These are phyloP conservation scores for Pristis pectinata DNA, from an alignment of 2,797 vertebrate species.

Conservation along the genomic window DNA sequence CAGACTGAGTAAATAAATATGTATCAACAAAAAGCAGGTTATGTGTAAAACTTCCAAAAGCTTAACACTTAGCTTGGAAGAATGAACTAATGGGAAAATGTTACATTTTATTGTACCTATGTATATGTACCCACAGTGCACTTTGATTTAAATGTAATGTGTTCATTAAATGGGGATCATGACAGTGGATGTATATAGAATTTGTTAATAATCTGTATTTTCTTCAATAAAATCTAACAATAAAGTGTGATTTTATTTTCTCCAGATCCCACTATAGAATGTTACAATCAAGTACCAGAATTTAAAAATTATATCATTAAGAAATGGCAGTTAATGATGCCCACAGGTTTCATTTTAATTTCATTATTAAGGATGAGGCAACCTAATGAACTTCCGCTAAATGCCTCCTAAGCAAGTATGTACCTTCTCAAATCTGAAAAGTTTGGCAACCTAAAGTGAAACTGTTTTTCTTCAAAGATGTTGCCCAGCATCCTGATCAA, in stretches of 20 bases:
- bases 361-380: not conserved
- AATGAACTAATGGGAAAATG: not conserved
- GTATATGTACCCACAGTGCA: conserved; percentile 55
- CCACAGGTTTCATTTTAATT: not conserved
- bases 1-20: not conserved
- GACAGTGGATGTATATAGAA: conserved; percentile 7
- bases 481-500: too few relatives aligned
- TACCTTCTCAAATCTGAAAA: too few relatives aligned
- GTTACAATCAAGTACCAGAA: not conserved
- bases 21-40: not conserved
- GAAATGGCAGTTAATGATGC: not conserved
- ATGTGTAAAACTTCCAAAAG: conserved; percentile 7
- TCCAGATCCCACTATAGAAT: not conserved
- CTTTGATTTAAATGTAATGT: conserved; percentile 59
- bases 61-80: not conserved
- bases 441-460: too few relatives aligned
- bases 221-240: conserved; percentile 58
- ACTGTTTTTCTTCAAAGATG: too few relatives aligned
- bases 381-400: too few relatives aligned
- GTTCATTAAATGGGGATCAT: conserved; percentile 48
- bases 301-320: not conserved
- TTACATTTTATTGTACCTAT: not conserved
- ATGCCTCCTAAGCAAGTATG: too few relatives aligned
- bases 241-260: not conserved
- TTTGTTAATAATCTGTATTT: conserved; percentile 47